Percentiles rank a stretch among this genome's conserved stretches.
Evolutionary conservation across 2,113 vertebrate species (phyloP).

Genomic region (Talpa occidentalis): DNA sequence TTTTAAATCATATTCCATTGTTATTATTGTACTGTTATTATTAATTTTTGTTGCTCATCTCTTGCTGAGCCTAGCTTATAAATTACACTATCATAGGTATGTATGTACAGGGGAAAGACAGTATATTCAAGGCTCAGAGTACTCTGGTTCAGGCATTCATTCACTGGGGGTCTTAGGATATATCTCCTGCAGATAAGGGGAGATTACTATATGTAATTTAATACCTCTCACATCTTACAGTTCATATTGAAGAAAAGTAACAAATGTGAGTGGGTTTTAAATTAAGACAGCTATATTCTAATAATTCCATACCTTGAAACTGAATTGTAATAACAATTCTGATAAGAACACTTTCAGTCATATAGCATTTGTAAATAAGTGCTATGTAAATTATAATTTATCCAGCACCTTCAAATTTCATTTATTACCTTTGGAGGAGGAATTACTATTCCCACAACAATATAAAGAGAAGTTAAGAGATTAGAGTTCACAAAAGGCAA

Average conservation of each 20-base stretch:
- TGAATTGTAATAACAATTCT: conserved; percentile 34
- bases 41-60: neutral
- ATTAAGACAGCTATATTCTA: neutral
- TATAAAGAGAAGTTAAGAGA: neutral
- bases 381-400: neutral
- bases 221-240: neutral
- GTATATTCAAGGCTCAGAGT: neutral
- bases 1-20: neutral
- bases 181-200: neutral
- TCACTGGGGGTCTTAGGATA: neutral
- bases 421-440: neutral
- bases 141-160: neutral
- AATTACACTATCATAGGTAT: too few species aligned
- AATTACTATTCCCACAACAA: neutral
- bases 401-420: neutral
- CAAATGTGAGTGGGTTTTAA: conserved; percentile 33
- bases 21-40: neutral
- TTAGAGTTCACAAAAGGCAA: neutral
- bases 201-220: conserved; percentile 1
- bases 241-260: conserved; percentile 39
- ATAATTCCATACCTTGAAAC: neutral
- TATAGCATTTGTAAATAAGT: neutral
- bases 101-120: too few species aligned
- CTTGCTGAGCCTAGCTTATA: too few species aligned
- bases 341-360: neutral